Percentiles rank a stretch among this genome's conserved stretches.
phyloP scores from a whole-genome alignment of 2,113 vertebrate genomes.

The Pica pica region DNA sequence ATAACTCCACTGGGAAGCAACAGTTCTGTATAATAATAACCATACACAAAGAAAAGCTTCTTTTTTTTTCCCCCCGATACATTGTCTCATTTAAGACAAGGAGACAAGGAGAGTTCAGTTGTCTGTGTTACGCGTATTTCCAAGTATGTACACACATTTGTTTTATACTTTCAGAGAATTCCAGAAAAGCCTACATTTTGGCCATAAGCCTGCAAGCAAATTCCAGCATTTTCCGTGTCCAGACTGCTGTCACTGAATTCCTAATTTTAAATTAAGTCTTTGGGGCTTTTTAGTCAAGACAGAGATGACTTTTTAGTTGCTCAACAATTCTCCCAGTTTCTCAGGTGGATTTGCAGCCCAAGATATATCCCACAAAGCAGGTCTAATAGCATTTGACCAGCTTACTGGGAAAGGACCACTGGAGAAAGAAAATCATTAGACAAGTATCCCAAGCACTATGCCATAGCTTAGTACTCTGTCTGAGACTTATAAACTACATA shows the following conservation, averaged over 20 bases:
- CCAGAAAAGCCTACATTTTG: background rate
- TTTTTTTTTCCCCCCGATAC: background rate
- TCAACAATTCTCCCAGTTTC: background rate
- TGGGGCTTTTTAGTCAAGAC: background rate
- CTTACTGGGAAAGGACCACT: background rate
- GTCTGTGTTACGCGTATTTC: background rate
- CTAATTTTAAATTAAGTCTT: conserved; percentile 10
- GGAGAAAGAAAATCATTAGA: background rate
- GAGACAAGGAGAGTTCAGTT: background rate
- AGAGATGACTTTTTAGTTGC: background rate
- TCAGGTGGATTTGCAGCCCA: background rate
- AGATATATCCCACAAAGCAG: background rate
- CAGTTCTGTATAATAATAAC: background rate
- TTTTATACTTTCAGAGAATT: background rate
- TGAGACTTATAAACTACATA: background rate
- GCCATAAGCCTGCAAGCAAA: background rate
- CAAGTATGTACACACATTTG: background rate
- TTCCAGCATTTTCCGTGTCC: background rate
- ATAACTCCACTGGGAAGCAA: conserved; percentile 2
- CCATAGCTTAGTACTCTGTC: background rate
- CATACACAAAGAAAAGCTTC: background rate
- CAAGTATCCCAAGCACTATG: background rate
- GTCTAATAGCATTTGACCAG: background rate
- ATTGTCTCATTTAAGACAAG: background rate
- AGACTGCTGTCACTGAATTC: background rate